phyloP scores from a whole-genome alignment of 2,888 invertebrate genomes.

The Heliothis peltigera region DNA sequence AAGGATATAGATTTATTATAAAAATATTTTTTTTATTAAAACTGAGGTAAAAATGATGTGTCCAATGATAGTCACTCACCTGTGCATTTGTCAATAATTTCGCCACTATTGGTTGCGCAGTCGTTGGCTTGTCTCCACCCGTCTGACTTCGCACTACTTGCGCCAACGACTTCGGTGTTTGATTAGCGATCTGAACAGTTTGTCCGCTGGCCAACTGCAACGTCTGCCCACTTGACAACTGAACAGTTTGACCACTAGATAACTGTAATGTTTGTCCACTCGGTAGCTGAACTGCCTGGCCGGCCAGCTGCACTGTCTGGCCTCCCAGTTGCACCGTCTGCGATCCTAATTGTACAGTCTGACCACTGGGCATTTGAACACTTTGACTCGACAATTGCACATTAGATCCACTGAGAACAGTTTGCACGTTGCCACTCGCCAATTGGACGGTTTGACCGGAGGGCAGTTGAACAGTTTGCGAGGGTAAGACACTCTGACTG shows the following conservation, averaged over 20 bases:
- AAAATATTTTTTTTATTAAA: too few relatives aligned
- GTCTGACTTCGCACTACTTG: conserved; percentile 81
- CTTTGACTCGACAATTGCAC: conserved; percentile 70
- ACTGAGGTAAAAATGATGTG: neutral
- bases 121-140: conserved; percentile 75
- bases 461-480: conserved; percentile 77
- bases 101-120: conserved; percentile 91
- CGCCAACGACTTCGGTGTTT: conserved; percentile 74
- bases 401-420: conserved; percentile 66
- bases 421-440: conserved; percentile 74
- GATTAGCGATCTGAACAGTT: conserved; percentile 81
- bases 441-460: conserved; percentile 81
- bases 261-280: conserved; percentile 87
- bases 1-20: too few relatives aligned
- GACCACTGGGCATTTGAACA: conserved; percentile 69
- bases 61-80: conserved; percentile 75
- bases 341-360: conserved; percentile 69
- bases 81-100: conserved; percentile 93
- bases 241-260: conserved; percentile 79
- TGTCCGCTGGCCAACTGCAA: conserved; percentile 80
- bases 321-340: conserved; percentile 66
- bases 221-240: conserved; percentile 80
- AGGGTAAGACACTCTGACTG: conserved; percentile 76
- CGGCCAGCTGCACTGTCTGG: conserved; percentile 72
- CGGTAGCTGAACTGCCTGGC: conserved; percentile 84